Base-by-base conservation (phyloP, 2,888 invertebrate species). In the Rhyacophila evoluta region DNA sequence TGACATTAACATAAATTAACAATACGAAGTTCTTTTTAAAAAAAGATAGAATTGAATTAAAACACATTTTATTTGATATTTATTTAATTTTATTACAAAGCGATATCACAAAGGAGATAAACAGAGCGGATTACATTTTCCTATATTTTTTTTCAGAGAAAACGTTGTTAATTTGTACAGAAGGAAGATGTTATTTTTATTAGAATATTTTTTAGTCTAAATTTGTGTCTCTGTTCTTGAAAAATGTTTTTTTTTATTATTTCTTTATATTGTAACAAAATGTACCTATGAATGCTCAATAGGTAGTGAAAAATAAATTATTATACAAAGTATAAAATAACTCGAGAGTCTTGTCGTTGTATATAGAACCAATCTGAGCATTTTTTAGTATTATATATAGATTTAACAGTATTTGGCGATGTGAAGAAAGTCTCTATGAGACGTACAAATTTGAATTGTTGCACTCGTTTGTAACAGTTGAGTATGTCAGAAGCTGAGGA, bases 31-130 rank as follows among this genome's bases (percentile, higher is more conserved):
- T n/a, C n/a, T n/a, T n/a, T n/a, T n/a, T n/a, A n/a, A n/a, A n/a
- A n/a, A n/a, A n/a, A n/a, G n/a, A n/a, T n/a, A n/a, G n/a, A n/a
- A 28, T 15, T 10, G 5, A 37, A 75, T 70, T 72, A 67, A 77
- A 77, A 77, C 41, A 67, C 72, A 36, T 12, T 11, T 37, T 36
- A 74, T 78, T 73, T 74, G 70, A 75, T 75, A 75, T 73, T 81
- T 78, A 39, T 76, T 76, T 75, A 25, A 70, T 76, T 81, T 82
- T 79, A 80, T 79, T 82, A 81, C 81, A 79, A 79, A 81, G 81
- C 82, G 75, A 81, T 82, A 82, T 82, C 82, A 81, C 82, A 82
- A 77, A 79, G 73, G 75, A 82, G 81, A 78, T 74, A 79, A 82
- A 82, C 79, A 79, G 79, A 78, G 79, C 74, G 79, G 71, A 73